A percentile compares a stretch with the other conserved stretches of the same genome.
phyloP scores from a whole-genome alignment of 2,113 vertebrate genomes.

The Pelodiscus sinensis region DNA sequence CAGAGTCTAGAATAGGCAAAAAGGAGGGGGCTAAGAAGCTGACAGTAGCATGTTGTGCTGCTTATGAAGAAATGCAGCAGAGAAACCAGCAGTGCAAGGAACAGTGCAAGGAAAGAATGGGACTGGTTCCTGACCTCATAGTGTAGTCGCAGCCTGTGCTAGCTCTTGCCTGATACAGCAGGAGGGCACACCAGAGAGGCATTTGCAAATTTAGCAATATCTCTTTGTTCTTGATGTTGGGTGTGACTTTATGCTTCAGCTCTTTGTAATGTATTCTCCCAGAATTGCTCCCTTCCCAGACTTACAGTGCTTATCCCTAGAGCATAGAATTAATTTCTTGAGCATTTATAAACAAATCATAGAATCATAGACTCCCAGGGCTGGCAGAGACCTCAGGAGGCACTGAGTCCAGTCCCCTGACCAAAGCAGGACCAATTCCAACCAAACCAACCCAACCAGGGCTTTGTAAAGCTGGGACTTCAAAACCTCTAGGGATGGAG shows the following conservation, averaged over 20 bases:
- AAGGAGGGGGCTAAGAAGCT: not conserved
- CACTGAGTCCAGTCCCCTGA: too few relatives aligned
- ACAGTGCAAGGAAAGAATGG: not conserved
- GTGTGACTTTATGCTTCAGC: not conserved
- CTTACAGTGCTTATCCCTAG: not conserved
- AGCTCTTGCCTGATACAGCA: not conserved
- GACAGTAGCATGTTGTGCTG: not conserved
- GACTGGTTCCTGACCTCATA: not conserved
- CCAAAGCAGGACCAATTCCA: too few relatives aligned
- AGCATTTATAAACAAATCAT: not conserved
- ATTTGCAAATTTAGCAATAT: not conserved
- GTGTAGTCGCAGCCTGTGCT: not conserved
- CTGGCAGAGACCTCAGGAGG: too few relatives aligned
- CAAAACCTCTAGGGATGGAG: too few relatives aligned
- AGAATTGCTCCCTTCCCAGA: not conserved
- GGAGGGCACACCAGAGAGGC: not conserved
- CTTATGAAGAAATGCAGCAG: not conserved
- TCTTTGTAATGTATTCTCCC: not conserved
- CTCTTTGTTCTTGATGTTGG: not conserved
- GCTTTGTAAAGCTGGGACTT: too few relatives aligned
- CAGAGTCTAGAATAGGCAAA: not conserved
- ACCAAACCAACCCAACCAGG: too few relatives aligned
- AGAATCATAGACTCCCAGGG: too few relatives aligned
- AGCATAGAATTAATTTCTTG: not conserved
- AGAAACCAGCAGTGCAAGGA: not conserved